These are phyloP conservation scores for Caenorhabditis imperialis DNA, from an alignment of 2,888 invertebrate genomes.

Conservation along the genomic window DNA sequence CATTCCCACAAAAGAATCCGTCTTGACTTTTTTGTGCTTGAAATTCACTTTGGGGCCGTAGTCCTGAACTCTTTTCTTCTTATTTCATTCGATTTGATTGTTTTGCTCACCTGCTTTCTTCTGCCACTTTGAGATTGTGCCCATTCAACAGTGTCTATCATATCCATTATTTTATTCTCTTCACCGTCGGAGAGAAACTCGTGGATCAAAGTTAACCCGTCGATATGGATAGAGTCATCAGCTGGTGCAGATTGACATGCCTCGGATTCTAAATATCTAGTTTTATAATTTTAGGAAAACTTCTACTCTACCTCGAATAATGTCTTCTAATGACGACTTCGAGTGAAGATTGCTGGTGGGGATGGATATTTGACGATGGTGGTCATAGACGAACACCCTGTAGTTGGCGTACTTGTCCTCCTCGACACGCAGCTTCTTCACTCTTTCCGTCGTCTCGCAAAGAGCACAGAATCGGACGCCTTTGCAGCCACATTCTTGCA, in stretches of 20 bases:
- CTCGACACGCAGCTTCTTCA: slow-evolving; percentile 67
- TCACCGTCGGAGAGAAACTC: slow-evolving; percentile 86
- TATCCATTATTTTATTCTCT: slow-evolving; percentile 83
- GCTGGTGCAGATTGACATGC: slow-evolving; percentile 16
- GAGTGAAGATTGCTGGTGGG: slow-evolving; percentile 43
- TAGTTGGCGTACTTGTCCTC: slow-evolving; percentile 55
- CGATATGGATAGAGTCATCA: slow-evolving; percentile 53
- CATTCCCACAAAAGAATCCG: slow-evolving; percentile 82
- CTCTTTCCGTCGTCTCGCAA: slow-evolving; percentile 85
- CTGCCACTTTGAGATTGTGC: slow-evolving; percentile 92
- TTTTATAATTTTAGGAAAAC: no score
- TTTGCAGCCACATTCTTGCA: slow-evolving; percentile 88
- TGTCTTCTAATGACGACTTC: slow-evolving; percentile 57
- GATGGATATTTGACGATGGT: slow-evolving; percentile 35
- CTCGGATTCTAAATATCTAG: slow-evolving; percentile 17
- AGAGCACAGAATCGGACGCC: slow-evolving; percentile 90
- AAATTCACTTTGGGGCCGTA: slow-evolving; percentile 99
- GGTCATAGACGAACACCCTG: slow-evolving; percentile 59
- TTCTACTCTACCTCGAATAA: slow-evolving; percentile 48
- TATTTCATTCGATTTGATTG: slow-evolving; percentile 76
- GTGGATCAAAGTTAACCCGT: slow-evolving; percentile 78
- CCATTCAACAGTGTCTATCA: slow-evolving; percentile 89
- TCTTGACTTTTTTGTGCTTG: slow-evolving; percentile 86
- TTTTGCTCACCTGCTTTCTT: slow-evolving; percentile 85
- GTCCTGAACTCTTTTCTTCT: slow-evolving; percentile 81